Evolutionary conservation across 1,140 invertebrate genomes (phyloP), one percentile per base, ranked within the genome.

Genomic region (Musca domestica): DNA sequence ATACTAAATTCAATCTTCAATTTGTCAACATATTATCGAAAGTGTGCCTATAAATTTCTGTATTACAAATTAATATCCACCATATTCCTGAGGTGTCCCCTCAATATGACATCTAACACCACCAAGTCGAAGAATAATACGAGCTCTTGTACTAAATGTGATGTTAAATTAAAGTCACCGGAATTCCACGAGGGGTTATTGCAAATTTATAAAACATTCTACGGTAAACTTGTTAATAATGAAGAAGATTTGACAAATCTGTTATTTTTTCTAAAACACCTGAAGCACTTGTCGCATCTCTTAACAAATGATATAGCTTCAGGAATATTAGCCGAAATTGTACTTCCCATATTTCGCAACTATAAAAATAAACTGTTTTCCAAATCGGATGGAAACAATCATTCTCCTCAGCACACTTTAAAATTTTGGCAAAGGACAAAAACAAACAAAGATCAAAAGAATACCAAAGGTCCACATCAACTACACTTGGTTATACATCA

Each of bases 21-120:
- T 14, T 58, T 78, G 1, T 64, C 68, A 2, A 69, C 69, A 30
- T 71, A 72, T 15, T 78, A 76, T 67, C 78, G 77, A n/a, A 80
- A 78, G 51, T 77, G 70, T 15, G 72, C 73, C 25, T 80, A 80
- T 20, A 80, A 80, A 25, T 80, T 80, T 64, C 56, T 80, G 0
- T 74, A 80, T 25, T 73, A 74, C 23, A 74, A 77, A 10, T 70
- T 80, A 22, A 58, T 80, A 15, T 69, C 76, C 52, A 76, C 78
- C 0, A 72, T 80, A 15, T 80, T 80, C 22, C 66, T 61, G 20
- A 61, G 34, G 41, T 34, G n/a, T 12, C 27, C 30, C 1, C 15
- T 10, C n/a, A 27, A 61, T 5, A 58, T n/a, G 73, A 17, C 71
- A 47, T 1, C 12, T 15, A 67, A 15, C n/a, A 7, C 19, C 15